Base-by-base conservation (phyloP, 64 coral and sea anemone species). In the Montipora cactus region DNA sequence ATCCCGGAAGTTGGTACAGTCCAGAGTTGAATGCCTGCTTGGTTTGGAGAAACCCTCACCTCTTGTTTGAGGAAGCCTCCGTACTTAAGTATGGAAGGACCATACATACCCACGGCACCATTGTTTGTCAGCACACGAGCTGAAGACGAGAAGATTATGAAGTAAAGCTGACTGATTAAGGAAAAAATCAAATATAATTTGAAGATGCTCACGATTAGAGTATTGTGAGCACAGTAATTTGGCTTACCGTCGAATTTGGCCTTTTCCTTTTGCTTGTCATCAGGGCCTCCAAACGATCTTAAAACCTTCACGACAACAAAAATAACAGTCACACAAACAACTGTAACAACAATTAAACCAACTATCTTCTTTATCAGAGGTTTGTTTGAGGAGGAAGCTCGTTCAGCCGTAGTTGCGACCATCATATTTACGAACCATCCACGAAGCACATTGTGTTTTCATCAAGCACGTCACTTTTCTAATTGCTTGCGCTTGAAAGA, bases 21-120 rank as follows among this genome's bases (percentile, higher is more conserved):
- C 98, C 98, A 99, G 18, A 94, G 75, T 73, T 99, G 98, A 75
- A 99, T 87, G 3, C 98, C 98, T 7, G 88, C 74, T 28, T 94
- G 81, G 5, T 85, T 9, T 8, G 59, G 66, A 47, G 82, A 85
- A 25, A 96, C 81, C 15, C 81, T 89, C 20, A 99, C 98, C 67
- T 99, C 98, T 4, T 89, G 61, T 22, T 92, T 87, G 3, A 99
- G 85, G 4, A 79, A n/a, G 49, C 91, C 95, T 4, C 81, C 44
- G 83, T 99, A 99, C 49, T 93, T 81, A 7, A 94, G 67, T 47
- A 70, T 92, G 51, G 88, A 49, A 16, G 98, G 98, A 23, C 98
- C 98, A 50, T 87, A 87, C 45, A 47, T 66, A 75, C 98, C 98
- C 59, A 80, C 86, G 0, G 84, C 89, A 5, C 91, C 88, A 37